Percentiles rank a stretch among this genome's conserved stretches.
These are phyloP conservation scores for Megalonaias nervosa DNA, from an alignment of 1,140 invertebrate species.

Conservation along the genomic window DNA sequence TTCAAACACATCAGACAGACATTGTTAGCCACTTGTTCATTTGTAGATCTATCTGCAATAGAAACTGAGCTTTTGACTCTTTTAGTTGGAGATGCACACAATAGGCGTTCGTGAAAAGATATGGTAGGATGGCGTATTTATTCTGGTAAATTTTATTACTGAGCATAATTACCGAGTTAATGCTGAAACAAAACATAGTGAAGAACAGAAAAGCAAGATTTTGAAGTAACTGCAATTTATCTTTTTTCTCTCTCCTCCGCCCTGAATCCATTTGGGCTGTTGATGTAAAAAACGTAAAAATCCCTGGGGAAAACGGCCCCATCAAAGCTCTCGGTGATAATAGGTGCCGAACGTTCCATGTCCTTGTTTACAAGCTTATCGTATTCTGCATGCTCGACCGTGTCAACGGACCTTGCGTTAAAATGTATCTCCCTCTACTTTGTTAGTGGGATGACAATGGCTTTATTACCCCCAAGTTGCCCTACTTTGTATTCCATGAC, in stretches of 20 bases:
- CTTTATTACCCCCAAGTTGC: neutral
- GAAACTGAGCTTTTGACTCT: no score
- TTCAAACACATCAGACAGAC: no score
- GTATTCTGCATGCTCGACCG: slow-evolving; percentile 2
- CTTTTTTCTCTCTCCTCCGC: slow-evolving; percentile 13
- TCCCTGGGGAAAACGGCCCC: slow-evolving; percentile 14
- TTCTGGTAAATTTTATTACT: no score
- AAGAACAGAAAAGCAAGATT: no score
- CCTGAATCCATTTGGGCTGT: slow-evolving; percentile 19
- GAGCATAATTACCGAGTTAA: no score
- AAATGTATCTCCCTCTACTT: slow-evolving; percentile 14
- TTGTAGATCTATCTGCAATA: no score
- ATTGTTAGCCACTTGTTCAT: no score
- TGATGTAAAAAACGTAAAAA: slow-evolving; percentile 7
- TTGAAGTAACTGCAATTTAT: neutral
- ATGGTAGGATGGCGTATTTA: no score
- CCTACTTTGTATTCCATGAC: slow-evolving; percentile 34
- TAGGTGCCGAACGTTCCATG: neutral
- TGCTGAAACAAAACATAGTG: no score
- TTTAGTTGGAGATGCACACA: no score
- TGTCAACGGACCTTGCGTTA: slow-evolving; percentile 25
- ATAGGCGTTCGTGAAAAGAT: no score
- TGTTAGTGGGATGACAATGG: neutral
- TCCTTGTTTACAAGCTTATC: slow-evolving; percentile 5
- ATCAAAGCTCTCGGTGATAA: slow-evolving; percentile 29